Conservation (phyloP, 2,888 invertebrate species). For the Lasioglossum malachurum region DNA sequence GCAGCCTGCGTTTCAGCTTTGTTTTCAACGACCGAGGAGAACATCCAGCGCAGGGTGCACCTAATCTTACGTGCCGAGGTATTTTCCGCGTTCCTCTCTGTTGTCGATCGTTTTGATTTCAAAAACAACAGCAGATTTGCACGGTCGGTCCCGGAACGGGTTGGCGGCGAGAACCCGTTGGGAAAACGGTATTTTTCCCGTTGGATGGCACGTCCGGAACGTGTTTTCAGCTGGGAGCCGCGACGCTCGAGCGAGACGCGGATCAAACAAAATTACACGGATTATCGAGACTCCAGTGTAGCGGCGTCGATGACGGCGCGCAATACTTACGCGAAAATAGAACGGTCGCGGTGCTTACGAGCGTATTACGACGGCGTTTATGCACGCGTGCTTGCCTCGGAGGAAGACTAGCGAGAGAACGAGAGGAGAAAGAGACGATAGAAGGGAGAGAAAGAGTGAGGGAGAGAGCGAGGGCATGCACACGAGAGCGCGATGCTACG, state of each 20-base stretch:
- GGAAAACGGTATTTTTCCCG: neutral
- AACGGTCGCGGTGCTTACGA: constrained; percentile 48
- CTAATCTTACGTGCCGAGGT: neutral
- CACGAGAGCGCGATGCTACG: neutral
- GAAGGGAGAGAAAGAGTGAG: neutral
- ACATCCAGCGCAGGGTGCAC: neutral
- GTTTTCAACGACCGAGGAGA: neutral
- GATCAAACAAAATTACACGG: constrained; percentile 19
- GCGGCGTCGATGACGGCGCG: constrained; percentile 27
- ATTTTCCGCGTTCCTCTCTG: neutral
- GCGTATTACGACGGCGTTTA: constrained; percentile 47
- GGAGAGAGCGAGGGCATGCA: neutral
- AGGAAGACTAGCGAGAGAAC: constrained; percentile 13
- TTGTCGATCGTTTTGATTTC: neutral
- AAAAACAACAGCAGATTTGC: neutral
- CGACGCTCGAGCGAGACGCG: neutral
- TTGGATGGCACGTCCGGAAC: neutral
- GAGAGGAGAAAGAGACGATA: neutral
- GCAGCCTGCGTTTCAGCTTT: neutral
- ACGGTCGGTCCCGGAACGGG: neutral
- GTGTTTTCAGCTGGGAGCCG: neutral
- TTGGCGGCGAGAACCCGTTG: constrained; percentile 12
- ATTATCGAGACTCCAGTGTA: constrained; percentile 18
- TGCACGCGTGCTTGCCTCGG: constrained; percentile 53
- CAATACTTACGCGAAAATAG: constrained; percentile 61